These are phyloP conservation scores for Drosophila pegasa DNA, from an alignment of 2,888 invertebrate genomes.

Conservation along the genomic window DNA sequence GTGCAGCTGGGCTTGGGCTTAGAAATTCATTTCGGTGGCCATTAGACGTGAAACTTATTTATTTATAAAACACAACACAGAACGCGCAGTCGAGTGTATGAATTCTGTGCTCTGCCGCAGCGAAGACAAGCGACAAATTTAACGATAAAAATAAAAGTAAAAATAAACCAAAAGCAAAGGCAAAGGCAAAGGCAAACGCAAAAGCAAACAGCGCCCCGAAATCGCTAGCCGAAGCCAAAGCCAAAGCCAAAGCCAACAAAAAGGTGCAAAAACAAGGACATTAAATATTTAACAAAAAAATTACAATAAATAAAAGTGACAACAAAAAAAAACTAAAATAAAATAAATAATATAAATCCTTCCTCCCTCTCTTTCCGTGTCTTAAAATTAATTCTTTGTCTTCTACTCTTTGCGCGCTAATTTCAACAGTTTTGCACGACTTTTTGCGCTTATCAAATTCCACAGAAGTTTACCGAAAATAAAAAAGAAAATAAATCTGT, in stretches of 20 bases:
- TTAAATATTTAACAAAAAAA: constrained; percentile 39
- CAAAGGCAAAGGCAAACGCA: constrained; percentile 8
- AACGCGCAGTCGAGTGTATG: constrained; percentile 75
- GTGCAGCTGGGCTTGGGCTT: constrained; percentile 58
- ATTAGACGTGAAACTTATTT: constrained; percentile 61
- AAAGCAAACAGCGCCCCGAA: constrained; percentile 21
- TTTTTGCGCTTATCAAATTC: constrained; percentile 33
- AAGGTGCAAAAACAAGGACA: constrained; percentile 60
- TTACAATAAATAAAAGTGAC: constrained; percentile 8
- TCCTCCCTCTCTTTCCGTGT: background rate
- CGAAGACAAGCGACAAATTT: constrained; percentile 48
- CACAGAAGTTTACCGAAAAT: constrained; percentile 13
- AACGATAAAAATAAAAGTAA: constrained; percentile 35
- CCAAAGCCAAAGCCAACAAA: constrained; percentile 24
- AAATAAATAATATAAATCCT: constrained; percentile 3
- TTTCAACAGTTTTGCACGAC: constrained; percentile 36
- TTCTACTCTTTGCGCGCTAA: constrained; percentile 32
- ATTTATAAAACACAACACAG: constrained; percentile 66
- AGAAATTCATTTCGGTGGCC: constrained; percentile 63
- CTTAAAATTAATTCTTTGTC: constrained; percentile 38
- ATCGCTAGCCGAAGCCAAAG: constrained; percentile 19
- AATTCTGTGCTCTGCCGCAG: constrained; percentile 48
- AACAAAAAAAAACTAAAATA: constrained; percentile 4
- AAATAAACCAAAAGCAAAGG: constrained; percentile 33
- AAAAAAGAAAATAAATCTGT: constrained; percentile 2